These are phyloP conservation scores for Meandrina meandrites DNA, from an alignment of 92 coral and sea anemone genomes.

Conservation along the genomic window DNA sequence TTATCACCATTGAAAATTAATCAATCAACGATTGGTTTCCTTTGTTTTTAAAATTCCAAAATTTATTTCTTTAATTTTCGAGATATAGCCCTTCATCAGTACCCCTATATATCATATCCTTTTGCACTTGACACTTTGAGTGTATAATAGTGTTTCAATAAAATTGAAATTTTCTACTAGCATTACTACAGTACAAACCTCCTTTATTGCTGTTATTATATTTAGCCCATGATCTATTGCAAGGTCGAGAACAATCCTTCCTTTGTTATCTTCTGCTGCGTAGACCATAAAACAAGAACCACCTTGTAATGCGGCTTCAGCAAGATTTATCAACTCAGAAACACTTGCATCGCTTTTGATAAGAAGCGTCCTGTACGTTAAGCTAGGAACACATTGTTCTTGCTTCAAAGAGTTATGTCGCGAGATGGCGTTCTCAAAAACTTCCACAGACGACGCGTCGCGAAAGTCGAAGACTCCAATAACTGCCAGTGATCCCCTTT, in stretches of 20 bases:
- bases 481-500: slow-evolving; percentile 1
- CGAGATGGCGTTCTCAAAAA: slow-evolving; percentile 19
- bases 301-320: not conserved
- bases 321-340: slow-evolving; percentile 21
- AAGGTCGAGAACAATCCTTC: slow-evolving; percentile 27
- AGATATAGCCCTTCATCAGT: not conserved
- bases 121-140: not conserved
- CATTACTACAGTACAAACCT: not conserved
- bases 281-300: slow-evolving; percentile 41
- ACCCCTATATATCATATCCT: not conserved
- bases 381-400: slow-evolving; percentile 5
- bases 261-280: slow-evolving; percentile 11
- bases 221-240: not conserved
- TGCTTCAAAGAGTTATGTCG: slow-evolving; percentile 9
- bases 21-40: not conserved
- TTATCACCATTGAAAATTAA: not conserved
- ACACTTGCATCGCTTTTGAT: slow-evolving; percentile 15
- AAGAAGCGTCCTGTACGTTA: slow-evolving; percentile 11
- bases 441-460: slow-evolving; percentile 7
- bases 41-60: not conserved
- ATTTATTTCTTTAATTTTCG: not conserved
- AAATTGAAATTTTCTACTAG: not conserved
- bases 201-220: slow-evolving; percentile 22
- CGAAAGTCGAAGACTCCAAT: slow-evolving; percentile 21
- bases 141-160: not conserved